Conservation (phyloP, 1,140 invertebrate genomes). For the Brachionus sp. region DNA sequence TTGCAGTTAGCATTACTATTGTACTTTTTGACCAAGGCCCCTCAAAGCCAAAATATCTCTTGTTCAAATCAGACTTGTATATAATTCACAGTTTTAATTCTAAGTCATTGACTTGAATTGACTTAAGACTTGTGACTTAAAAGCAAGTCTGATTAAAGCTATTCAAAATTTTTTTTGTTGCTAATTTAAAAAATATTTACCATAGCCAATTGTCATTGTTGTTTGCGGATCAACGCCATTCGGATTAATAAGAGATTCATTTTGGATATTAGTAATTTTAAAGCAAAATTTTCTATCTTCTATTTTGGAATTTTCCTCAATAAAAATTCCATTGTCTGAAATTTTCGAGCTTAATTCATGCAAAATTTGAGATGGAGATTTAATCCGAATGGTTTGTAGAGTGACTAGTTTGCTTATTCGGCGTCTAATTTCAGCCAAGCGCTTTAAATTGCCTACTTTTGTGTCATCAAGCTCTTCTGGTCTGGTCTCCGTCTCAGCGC, state of each 20-base stretch:
- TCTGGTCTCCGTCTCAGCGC: not conserved
- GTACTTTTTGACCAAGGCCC: no score
- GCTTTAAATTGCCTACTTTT: not conserved
- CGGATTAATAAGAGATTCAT: not conserved
- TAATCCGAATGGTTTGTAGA: not conserved
- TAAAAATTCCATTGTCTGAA: not conserved
- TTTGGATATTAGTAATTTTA: not conserved
- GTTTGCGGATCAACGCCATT: not conserved
- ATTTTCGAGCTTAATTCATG: slow-evolving; percentile 22
- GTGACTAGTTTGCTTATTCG: not conserved
- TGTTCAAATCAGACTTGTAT: no score
- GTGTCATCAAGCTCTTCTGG: not conserved
- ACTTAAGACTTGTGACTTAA: no score
- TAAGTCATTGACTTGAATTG: no score
- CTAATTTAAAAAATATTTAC: not conserved
- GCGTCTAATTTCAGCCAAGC: not conserved
- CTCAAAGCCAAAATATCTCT: no score
- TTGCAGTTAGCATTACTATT: no score
- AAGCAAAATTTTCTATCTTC: not conserved
- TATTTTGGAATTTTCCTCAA: not conserved
- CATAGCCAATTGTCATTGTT: not conserved
- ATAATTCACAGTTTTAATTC: no score
- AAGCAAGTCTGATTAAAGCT: no score
- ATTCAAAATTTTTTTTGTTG: no score
- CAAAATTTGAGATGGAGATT: slow-evolving; percentile 16